Conservation (phyloP, 2,888 invertebrate genomes). For the Orchesella flavescens region DNA sequence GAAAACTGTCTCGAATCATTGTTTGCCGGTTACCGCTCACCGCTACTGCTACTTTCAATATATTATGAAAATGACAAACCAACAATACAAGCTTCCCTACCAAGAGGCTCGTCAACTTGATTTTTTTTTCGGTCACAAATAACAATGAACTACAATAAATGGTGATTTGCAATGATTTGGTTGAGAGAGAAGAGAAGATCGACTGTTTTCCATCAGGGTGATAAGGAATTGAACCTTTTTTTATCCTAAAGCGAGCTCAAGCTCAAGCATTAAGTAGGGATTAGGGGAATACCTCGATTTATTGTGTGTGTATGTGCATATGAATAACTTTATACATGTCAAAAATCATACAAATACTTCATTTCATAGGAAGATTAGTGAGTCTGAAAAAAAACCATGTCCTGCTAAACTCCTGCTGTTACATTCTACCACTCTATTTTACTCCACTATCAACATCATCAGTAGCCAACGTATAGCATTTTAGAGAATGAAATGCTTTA, state of each 20-base stretch:
- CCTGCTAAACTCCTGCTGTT: slow-evolving; percentile 13
- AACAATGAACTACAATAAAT: slow-evolving; percentile 33
- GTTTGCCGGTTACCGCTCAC: background rate
- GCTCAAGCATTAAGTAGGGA: background rate
- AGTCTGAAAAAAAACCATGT: background rate
- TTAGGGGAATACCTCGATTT: background rate
- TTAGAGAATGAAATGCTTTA: too few relatives aligned
- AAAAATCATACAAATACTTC: slow-evolving; percentile 58
- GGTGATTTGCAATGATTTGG: slow-evolving; percentile 50
- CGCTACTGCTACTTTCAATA: background rate
- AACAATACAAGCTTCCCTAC: slow-evolving; percentile 20
- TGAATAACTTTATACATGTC: slow-evolving; percentile 47
- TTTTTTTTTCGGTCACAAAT: slow-evolving; percentile 14
- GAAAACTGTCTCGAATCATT: slow-evolving; percentile 4
- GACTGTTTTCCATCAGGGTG: background rate
- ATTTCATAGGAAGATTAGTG: slow-evolving; percentile 6
- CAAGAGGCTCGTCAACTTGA: slow-evolving; percentile 28
- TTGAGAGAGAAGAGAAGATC: background rate
- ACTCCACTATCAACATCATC: background rate
- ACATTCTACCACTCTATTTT: background rate
- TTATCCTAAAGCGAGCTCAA: background rate
- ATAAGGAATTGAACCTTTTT: slow-evolving; percentile 4
- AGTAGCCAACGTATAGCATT: too few relatives aligned
- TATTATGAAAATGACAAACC: slow-evolving; percentile 22
- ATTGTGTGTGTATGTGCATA: slow-evolving; percentile 5